Conservation (phyloP, 2,113 vertebrate species). For the Alethe diademata region DNA sequence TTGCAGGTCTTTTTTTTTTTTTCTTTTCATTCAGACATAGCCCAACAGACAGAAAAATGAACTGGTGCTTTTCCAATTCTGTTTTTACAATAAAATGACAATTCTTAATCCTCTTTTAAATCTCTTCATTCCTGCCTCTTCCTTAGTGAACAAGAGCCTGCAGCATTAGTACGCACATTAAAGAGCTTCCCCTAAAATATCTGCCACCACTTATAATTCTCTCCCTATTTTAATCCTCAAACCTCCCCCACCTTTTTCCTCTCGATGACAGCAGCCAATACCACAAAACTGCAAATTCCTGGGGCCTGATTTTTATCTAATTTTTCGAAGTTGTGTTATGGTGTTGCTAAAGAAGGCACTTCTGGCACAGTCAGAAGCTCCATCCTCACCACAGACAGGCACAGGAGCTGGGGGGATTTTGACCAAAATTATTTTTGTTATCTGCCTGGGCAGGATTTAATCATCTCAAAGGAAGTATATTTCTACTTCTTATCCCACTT, state of each 20-base stretch:
- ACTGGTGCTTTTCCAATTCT: not conserved
- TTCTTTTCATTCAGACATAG: not conserved
- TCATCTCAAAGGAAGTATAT: rapidly evolving
- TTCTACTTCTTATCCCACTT: not conserved
- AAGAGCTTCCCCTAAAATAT: not conserved
- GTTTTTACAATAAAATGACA: not conserved
- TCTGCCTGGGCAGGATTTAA: not conserved
- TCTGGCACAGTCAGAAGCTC: not conserved
- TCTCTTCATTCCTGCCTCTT: not conserved
- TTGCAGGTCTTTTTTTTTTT: not conserved
- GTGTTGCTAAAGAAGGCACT: not conserved
- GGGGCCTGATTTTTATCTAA: not conserved
- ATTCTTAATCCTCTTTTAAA: constrained; percentile 7
- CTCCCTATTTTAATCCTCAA: not conserved
- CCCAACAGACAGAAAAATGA: not conserved
- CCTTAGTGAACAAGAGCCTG: not conserved
- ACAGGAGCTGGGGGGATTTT: too few species aligned
- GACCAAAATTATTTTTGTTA: rapidly evolving
- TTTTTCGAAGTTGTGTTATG: rapidly evolving
- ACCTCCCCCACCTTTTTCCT: not conserved
- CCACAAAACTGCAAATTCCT: not conserved
- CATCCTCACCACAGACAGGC: not conserved
- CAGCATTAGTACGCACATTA: not conserved
- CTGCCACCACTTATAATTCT: not conserved
- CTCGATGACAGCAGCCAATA: not conserved